Conservation (phyloP, 2,888 invertebrate species). For the Drosophila neonasuta region DNA sequence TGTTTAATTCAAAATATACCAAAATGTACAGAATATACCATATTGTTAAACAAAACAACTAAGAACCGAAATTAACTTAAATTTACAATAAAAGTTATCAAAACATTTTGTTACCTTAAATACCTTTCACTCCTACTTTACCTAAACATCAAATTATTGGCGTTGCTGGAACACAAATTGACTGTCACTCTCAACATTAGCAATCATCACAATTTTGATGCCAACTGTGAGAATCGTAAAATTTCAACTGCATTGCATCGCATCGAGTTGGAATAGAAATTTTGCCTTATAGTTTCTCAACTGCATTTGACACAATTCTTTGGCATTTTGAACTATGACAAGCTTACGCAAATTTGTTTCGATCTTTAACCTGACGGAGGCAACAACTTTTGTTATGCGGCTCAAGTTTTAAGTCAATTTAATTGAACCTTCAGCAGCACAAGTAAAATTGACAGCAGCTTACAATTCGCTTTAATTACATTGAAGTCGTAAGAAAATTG, state of each 20-base stretch:
- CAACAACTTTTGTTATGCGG: conserved; percentile 18
- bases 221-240: background rate
- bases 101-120: too few relatives aligned
- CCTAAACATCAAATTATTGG: background rate
- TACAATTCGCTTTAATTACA: conserved; percentile 25
- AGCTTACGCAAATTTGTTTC: conserved; percentile 10
- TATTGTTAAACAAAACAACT: too few relatives aligned
- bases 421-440: conserved; percentile 4
- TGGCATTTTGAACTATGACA: conserved; percentile 7
- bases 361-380: conserved; percentile 6
- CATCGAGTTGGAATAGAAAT: background rate
- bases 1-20: too few relatives aligned
- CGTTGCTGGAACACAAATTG: background rate
- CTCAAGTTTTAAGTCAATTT: conserved; percentile 16
- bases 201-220: conserved; percentile 2
- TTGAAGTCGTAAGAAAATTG: conserved; percentile 13
- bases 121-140: background rate
- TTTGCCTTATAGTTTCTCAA: conserved; percentile 1
- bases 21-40: too few relatives aligned
- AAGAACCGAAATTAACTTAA: too few relatives aligned
- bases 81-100: too few relatives aligned
- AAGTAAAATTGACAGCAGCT: conserved; percentile 5
- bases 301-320: conserved; percentile 37
- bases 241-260: background rate
- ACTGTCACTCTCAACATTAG: background rate